These are phyloP conservation scores for Microctenopoma lineatum DNA, from an alignment of 2,797 vertebrate species.

Conservation along the genomic window DNA sequence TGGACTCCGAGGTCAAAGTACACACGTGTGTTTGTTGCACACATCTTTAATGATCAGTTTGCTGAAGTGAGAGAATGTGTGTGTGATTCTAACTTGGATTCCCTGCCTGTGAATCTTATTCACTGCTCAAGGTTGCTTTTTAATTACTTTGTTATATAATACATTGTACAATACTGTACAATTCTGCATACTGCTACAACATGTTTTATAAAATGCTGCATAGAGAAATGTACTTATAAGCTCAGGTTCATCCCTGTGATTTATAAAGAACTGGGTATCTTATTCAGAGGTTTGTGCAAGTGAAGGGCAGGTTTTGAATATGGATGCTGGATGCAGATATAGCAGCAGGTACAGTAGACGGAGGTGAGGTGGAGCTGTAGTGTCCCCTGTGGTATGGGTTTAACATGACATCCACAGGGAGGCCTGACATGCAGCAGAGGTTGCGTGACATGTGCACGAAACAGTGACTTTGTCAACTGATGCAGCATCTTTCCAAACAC, in stretches of 20 bases:
- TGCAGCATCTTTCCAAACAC: no score
- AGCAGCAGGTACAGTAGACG: no score
- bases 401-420: no score
- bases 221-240: no score
- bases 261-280: neutral
- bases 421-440: no score
- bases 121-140: neutral
- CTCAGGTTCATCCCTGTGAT: neutral
- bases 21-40: constrained; percentile 10
- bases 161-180: neutral
- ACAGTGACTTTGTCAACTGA: no score
- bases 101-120: neutral
- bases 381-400: no score
- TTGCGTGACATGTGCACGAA: no score
- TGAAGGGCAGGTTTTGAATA: neutral
- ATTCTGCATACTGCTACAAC: neutral
- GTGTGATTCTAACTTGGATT: neutral
- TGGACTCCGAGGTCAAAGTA: constrained; percentile 32
- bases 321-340: no score
- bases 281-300: neutral
- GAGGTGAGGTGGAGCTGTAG: no score
- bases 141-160: neutral
- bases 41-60: constrained; percentile 7
- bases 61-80: neutral
- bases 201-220: neutral